Evolutionary conservation across 2,113 vertebrate species (phyloP), one percentile per base, ranked within the genome.

Genomic region (Brachyhypopomus gauderio): DNA sequence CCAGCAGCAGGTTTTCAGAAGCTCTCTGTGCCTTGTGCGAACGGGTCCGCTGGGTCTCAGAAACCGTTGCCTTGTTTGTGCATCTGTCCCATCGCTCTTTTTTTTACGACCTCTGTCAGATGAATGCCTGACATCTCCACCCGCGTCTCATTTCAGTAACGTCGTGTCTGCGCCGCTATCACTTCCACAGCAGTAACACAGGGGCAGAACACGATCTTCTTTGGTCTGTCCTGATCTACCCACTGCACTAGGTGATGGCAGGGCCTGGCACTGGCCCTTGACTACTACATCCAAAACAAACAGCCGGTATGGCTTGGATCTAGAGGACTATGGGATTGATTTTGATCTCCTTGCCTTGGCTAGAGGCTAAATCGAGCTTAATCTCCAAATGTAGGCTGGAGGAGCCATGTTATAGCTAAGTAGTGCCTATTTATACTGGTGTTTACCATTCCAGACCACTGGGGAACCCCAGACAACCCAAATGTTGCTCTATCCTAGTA

Each of bases 101-200:
- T 74, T 82, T 77, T 82, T 62, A 36, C 8, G 80, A 45, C 64
- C 73, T 41, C 25, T 82, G 67, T 82, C 36, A 71, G 75, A 75
- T 71, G 25, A 82, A 41, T 56, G 70, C 22, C 22, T 25, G 70
- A 60, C 67, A 72, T 14, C 45, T 52, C 45, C 12, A 3, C 12
- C 12, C 12, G 45, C 45, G 1, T 52, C 45, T 69, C 69, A 64
- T 60, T 72, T 55, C 70, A 27, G n/a, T 71, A 20, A 3, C 63
- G 55, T 19, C 27, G 17, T 55, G 25, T 59, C 41, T 55, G 12
- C 1, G 3, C 2, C 22, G 12, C n/a, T 69, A 17, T 78, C 45
- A 5, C 25, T 58, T 66, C 34, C 77, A 60, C 36, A 14, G 34
- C 36, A 6, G 19, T 12, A 38, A 70, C 38, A 19, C 66, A 41